A percentile compares a stretch with the other conserved stretches of the same genome.
Evolutionary conservation across 2,113 vertebrate species (phyloP).

Genomic region (Daphoenositta chrysoptera): DNA sequence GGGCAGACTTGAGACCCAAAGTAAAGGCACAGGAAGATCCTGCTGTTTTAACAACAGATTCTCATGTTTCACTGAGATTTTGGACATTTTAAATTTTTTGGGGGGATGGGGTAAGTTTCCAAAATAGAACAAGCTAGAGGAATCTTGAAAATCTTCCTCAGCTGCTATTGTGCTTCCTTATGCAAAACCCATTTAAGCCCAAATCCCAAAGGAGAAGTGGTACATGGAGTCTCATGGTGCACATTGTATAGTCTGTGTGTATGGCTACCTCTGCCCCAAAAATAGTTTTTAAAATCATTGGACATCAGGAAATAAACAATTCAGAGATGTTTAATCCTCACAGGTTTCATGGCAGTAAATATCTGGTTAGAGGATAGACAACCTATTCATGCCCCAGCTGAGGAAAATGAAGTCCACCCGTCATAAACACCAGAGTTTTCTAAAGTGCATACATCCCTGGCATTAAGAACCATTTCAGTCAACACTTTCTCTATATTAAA

Average conservation of each 20-base stretch:
- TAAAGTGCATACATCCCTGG: neutral
- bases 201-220: neutral
- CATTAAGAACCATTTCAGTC: neutral
- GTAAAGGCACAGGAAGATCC: neutral
- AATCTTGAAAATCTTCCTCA: neutral
- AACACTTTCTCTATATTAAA: neutral
- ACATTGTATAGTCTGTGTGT: neutral
- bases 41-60: rapidly evolving
- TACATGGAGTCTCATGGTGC: neutral
- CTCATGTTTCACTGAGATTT: neutral
- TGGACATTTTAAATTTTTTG: neutral
- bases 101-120: neutral
- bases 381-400: neutral
- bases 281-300: neutral
- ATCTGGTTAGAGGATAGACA: neutral
- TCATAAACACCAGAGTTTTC: neutral
- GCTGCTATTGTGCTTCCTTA: neutral
- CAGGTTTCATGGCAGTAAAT: neutral
- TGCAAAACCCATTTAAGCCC: neutral
- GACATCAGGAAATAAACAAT: neutral
- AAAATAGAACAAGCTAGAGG: neutral
- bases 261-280: neutral
- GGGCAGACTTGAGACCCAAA: neutral
- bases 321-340: neutral
- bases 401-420: neutral